These are phyloP conservation scores for Fundulus diaphanus DNA, from an alignment of 2,797 vertebrate species.

Conservation along the genomic window DNA sequence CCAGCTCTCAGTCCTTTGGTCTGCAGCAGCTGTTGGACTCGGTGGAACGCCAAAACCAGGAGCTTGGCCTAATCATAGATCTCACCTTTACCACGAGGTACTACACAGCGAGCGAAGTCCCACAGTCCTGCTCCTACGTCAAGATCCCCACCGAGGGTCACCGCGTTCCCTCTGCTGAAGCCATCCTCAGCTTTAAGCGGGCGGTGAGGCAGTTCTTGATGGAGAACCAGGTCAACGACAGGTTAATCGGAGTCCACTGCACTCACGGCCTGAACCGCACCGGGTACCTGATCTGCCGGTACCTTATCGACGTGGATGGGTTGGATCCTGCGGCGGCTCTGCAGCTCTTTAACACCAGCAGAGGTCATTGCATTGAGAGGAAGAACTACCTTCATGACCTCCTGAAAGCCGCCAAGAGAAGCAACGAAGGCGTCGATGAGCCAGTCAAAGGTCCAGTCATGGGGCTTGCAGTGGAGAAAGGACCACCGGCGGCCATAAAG, in stretches of 20 bases:
- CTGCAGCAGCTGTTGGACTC: constrained; percentile 33
- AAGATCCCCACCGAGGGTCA: constrained; percentile 32
- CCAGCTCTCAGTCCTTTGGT: neutral
- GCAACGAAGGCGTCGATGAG: constrained; percentile 9
- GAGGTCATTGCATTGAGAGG: constrained; percentile 37
- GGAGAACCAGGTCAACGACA: constrained; percentile 62
- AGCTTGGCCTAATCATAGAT: constrained; percentile 45
- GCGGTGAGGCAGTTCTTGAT: constrained; percentile 22
- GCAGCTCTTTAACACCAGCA: constrained; percentile 37
- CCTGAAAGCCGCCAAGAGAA: constrained; percentile 19
- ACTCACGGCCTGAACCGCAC: constrained; percentile 87
- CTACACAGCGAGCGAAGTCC: constrained; percentile 23
- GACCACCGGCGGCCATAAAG: fast-evolving
- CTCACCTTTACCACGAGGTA: constrained; percentile 35
- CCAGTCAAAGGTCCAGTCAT: neutral
- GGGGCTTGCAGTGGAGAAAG: constrained; percentile 1
- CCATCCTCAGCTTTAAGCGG: constrained; percentile 38
- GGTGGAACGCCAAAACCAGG: constrained; percentile 17
- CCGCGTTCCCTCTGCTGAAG: neutral
- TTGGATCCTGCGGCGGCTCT: neutral
- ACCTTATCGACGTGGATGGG: constrained; percentile 41
- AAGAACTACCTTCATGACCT: constrained; percentile 39
- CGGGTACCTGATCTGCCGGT: constrained; percentile 86
- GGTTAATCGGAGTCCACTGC: constrained; percentile 86
- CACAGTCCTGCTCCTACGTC: constrained; percentile 26